Conservation (phyloP, 1,140 invertebrate species). For the Drosophila persimilis region DNA sequence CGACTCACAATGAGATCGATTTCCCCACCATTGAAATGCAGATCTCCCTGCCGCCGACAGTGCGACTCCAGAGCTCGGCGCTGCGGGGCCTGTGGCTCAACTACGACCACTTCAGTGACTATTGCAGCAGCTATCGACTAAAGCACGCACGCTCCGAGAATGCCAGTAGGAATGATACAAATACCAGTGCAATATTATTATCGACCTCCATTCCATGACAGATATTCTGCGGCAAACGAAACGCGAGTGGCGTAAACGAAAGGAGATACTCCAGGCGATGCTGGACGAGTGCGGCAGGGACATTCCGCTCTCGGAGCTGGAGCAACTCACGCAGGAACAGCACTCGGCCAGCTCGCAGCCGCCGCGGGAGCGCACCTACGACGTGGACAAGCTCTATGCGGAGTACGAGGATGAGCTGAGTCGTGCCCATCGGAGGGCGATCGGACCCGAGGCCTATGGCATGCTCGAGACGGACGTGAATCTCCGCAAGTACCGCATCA, state of each 20-base stretch:
- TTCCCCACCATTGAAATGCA: constrained; percentile 85
- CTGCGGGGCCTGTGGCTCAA: constrained; percentile 85
- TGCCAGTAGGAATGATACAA: constrained; percentile 50
- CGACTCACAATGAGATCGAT: constrained; percentile 83
- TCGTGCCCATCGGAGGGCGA: constrained; percentile 66
- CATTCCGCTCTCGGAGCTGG: constrained; percentile 61
- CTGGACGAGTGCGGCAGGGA: constrained; percentile 65
- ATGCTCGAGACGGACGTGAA: constrained; percentile 86
- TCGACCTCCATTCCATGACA: constrained; percentile 12
- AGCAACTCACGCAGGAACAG: constrained; percentile 66
- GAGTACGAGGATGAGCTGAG: constrained; percentile 83
- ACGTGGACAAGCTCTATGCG: constrained; percentile 79
- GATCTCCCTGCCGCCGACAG: constrained; percentile 85
- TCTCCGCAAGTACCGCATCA: constrained; percentile 86
- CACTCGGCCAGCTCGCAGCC: constrained; percentile 60
- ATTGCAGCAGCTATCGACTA: constrained; percentile 82
- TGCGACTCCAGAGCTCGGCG: constrained; percentile 84
- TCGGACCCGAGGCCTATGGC: constrained; percentile 71
- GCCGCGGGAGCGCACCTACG: constrained; percentile 55
- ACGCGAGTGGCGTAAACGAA: constrained; percentile 81
- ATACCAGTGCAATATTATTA: neutral
- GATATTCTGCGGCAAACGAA: constrained; percentile 79
- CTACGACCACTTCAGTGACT: constrained; percentile 86
- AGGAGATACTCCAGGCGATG: constrained; percentile 79
- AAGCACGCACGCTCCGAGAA: constrained; percentile 67